Conservation (phyloP, 2,113 vertebrate species). For the Pachycephala philippinensis region DNA sequence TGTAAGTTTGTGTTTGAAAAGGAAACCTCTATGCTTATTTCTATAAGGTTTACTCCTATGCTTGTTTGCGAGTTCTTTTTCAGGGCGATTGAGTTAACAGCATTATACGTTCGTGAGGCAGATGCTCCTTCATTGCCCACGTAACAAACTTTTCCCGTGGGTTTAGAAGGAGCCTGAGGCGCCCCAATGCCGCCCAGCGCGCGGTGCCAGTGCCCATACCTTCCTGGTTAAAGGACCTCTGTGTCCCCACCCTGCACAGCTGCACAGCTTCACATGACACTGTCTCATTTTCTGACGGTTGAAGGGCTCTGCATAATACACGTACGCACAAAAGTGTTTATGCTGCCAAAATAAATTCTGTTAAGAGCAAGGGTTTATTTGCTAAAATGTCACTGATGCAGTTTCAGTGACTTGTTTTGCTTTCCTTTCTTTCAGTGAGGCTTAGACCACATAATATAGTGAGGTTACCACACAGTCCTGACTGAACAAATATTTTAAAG, state of each 20-base stretch:
- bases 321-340: conserved; percentile 72
- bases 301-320: conserved; percentile 67
- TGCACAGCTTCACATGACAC: conserved; percentile 75
- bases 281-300: conserved; percentile 66
- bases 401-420: conserved; percentile 63
- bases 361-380: conserved; percentile 74
- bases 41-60: conserved; percentile 71
- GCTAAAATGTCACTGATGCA: conserved; percentile 70
- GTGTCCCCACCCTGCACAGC: conserved; percentile 68
- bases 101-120: conserved; percentile 33
- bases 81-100: neutral
- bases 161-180: neutral
- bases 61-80: conserved; percentile 68
- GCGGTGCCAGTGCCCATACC: neutral
- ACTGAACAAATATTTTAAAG: conserved; percentile 72
- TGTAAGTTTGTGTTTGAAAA: conserved; percentile 76
- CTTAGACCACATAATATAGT: conserved; percentile 55
- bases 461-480: conserved; percentile 59
- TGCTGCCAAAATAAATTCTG: conserved; percentile 75
- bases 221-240: conserved; percentile 56
- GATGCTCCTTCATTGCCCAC: neutral
- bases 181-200: neutral
- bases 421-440: conserved; percentile 62
- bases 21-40: conserved; percentile 75
- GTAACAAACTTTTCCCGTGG: neutral